Percentiles rank a stretch among this genome's conserved stretches.
phyloP scores from a whole-genome alignment of 2,888 invertebrate genomes.

The Coenonympha glycerion region DNA sequence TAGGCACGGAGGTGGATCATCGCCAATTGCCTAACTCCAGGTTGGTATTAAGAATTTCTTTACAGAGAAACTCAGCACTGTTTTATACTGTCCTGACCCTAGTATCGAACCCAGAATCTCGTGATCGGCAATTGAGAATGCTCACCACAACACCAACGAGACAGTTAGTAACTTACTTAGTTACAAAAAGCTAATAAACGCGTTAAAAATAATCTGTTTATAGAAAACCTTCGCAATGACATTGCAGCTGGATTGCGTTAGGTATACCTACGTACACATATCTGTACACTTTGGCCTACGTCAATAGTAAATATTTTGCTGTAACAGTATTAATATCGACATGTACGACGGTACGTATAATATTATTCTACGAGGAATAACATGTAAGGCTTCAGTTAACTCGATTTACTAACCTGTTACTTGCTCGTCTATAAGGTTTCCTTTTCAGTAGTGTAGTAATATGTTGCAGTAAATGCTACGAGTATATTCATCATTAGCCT shows the following conservation, averaged over 20 bases:
- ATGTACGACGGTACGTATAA: constrained; percentile 36
- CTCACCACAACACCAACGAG: too few relatives aligned
- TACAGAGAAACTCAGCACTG: too few relatives aligned
- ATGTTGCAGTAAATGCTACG: not conserved
- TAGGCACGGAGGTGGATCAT: too few relatives aligned
- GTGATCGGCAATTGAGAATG: too few relatives aligned
- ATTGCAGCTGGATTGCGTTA: constrained; percentile 2
- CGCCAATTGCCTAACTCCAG: too few relatives aligned
- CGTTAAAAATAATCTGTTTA: not conserved
- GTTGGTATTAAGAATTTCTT: too few relatives aligned
- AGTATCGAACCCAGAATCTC: too few relatives aligned
- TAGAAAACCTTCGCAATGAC: constrained; percentile 14
- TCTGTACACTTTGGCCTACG: not conserved
- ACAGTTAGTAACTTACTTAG: not conserved
- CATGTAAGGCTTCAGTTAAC: constrained; percentile 62
- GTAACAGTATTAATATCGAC: constrained; percentile 20
- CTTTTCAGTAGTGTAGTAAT: constrained; percentile 37
- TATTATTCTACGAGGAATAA: too few relatives aligned
- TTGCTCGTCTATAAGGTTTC: constrained; percentile 58
- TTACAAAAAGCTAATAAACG: not conserved
- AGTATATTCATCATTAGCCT: too few relatives aligned
- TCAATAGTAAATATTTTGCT: constrained; percentile 17
- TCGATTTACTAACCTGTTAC: constrained; percentile 58
- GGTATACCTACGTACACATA: not conserved
- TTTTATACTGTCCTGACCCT: too few relatives aligned